phyloP scores from a whole-genome alignment of 2,797 vertebrate genomes.

The Columba guinea region DNA sequence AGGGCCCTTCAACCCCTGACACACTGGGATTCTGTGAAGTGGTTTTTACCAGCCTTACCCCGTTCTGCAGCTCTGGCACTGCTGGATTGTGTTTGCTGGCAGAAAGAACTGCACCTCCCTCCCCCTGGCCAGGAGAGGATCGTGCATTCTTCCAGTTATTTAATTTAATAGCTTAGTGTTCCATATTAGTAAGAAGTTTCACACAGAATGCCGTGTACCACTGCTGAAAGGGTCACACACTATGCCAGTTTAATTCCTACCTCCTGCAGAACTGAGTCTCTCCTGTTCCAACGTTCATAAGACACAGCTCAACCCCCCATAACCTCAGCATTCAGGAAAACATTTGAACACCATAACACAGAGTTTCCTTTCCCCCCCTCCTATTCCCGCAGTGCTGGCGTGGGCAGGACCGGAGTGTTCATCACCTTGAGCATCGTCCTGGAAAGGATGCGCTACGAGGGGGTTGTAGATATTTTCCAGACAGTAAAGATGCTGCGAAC shows the following conservation, averaged over 20 bases:
- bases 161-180: neutral
- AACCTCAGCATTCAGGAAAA: neutral
- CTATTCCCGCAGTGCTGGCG: constrained; percentile 84
- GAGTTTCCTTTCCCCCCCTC: neutral
- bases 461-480: constrained; percentile 98
- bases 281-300: neutral
- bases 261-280: neutral
- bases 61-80: neutral
- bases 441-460: constrained; percentile 97
- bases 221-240: neutral
- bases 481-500: constrained; percentile 98
- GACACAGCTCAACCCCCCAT: neutral
- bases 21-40: neutral
- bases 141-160: neutral
- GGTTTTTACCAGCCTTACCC: neutral
- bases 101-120: neutral
- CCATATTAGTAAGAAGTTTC: neutral
- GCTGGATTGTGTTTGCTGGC: neutral
- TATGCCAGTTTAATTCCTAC: neutral
- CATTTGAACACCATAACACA: rapidly evolving
- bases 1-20: too few relatives aligned
- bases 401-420: constrained; percentile 95
- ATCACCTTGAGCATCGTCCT: constrained; percentile 97
- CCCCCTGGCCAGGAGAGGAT: neutral
- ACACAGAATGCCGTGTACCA: neutral